phyloP scores from a whole-genome alignment of 2,888 invertebrate genomes.

The Halictus quadricinctus region DNA sequence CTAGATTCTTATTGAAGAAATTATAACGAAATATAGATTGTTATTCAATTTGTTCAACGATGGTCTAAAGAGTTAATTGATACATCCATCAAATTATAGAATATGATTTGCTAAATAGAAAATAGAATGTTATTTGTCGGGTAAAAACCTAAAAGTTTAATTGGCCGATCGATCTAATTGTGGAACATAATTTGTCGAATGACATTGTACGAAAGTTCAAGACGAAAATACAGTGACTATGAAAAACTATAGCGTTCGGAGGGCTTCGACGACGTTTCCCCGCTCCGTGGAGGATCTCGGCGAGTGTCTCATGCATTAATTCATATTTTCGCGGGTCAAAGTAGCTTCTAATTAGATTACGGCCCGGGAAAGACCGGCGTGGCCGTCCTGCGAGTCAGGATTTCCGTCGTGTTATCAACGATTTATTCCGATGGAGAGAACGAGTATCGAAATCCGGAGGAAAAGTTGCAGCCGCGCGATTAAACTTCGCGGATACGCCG shows the following conservation, averaged over 20 bases:
- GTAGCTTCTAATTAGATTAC: background rate
- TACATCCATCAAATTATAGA: background rate
- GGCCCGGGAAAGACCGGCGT: background rate
- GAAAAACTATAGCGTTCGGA: background rate
- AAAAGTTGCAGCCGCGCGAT: slow-evolving; percentile 67
- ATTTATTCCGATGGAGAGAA: slow-evolving; percentile 25
- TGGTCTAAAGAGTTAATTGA: background rate
- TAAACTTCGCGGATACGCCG: slow-evolving; percentile 74
- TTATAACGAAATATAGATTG: background rate
- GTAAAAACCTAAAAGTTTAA: background rate
- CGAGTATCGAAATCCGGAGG: slow-evolving; percentile 49
- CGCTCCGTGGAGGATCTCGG: background rate
- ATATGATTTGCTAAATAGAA: background rate
- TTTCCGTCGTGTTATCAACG: slow-evolving; percentile 9
- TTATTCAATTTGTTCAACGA: background rate
- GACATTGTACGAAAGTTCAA: background rate
- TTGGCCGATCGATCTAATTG: background rate
- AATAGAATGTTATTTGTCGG: background rate
- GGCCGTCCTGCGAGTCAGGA: background rate
- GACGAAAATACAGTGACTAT: background rate
- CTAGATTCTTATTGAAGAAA: no score
- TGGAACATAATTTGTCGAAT: background rate
- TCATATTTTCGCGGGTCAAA: background rate
- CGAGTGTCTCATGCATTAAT: background rate
- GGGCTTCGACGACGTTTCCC: background rate